Percentiles rank a stretch among this genome's conserved stretches.
phyloP scores from a whole-genome alignment of 35 echinoderm and acorn worm genomes.

The Amphiura filiformis region DNA sequence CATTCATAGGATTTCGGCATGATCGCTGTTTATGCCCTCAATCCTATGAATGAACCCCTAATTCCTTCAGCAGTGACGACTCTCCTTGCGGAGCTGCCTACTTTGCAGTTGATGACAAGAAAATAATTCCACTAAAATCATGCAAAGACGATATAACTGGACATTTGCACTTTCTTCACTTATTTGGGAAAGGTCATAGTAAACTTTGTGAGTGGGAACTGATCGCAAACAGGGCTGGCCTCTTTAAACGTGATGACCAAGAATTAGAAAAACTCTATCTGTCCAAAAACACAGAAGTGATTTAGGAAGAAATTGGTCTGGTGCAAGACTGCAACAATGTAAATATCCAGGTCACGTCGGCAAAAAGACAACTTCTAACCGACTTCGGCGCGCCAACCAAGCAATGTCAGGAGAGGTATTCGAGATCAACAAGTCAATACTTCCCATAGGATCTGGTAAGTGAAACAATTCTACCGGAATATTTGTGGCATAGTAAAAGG shows the following conservation, averaged over 20 bases:
- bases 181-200: not conserved
- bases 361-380: not conserved
- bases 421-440: not conserved
- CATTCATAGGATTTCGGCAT: too few species aligned
- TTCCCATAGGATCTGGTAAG: slow-evolving; percentile 22
- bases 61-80: not conserved
- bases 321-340: slow-evolving; percentile 12
- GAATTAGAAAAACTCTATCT: not conserved
- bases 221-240: slow-evolving; percentile 2
- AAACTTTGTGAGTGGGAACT: slow-evolving; percentile 11
- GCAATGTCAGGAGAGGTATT: not conserved
- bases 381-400: not conserved
- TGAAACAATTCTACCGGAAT: too few species aligned
- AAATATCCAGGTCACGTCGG: not conserved
- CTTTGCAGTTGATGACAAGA: slow-evolving; percentile 7
- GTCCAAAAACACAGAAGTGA: slow-evolving; percentile 8
- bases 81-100: slow-evolving; percentile 17
- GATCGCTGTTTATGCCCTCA: too few species aligned
- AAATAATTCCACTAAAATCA: not conserved
- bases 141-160: slow-evolving; percentile 16
- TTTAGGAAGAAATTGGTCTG: slow-evolving; percentile 13
- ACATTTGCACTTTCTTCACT: not conserved
- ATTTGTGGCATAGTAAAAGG: too few species aligned
- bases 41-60: too few species aligned
- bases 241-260: slow-evolving; percentile 4